Base-by-base conservation (phyloP, 2,888 invertebrate species). In the Cartodere bifasciata region DNA sequence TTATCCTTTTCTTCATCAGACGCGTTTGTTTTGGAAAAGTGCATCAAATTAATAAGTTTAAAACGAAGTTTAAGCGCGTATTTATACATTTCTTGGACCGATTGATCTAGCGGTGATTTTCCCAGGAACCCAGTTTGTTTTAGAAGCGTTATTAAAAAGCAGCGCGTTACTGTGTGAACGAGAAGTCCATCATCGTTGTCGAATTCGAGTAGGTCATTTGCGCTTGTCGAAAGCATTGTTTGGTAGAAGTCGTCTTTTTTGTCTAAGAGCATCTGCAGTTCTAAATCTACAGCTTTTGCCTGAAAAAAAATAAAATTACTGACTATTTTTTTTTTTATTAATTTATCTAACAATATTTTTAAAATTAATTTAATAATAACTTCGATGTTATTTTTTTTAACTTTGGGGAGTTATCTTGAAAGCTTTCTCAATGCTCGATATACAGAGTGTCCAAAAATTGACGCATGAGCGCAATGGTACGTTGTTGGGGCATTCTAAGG, bases 101-200 rank as follows among this genome's bases (percentile, higher is more conserved):
- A 45, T 1, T 44, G 38, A 39, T 51, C 53, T 21, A 50, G 46
- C 4, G 49, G 40, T 21, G 58, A 48, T 35, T 57, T 51, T 12
- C 53, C 45, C n/a, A 61, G 43, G 23, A 67, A 48, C 2, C 67
- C 65, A n/a, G 65, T 62, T 36, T 69, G 68, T 43, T 67, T 67
- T 12, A 71, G 46, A 4, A 68, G 47, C 2, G 65, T 62, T 13
- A 66, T 60, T 21, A 72, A 47, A 35, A 64, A 58, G 38, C 67
- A 61, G 28, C 65, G 50, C 2, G 65, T 59, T 4, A 65, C 58
- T 3, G 55, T 50, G 35, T 68, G 67, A 16, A 70, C 47, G 16
- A 64, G 45, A 31, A 62, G 60, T 31, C 56, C 57, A 20, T 53
- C 52, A 4, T 61, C 48, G 33, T 65, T 64, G 43, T 62, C 59